Conservation (phyloP, 2,888 invertebrate genomes). For the Tyria jacobaeae region DNA sequence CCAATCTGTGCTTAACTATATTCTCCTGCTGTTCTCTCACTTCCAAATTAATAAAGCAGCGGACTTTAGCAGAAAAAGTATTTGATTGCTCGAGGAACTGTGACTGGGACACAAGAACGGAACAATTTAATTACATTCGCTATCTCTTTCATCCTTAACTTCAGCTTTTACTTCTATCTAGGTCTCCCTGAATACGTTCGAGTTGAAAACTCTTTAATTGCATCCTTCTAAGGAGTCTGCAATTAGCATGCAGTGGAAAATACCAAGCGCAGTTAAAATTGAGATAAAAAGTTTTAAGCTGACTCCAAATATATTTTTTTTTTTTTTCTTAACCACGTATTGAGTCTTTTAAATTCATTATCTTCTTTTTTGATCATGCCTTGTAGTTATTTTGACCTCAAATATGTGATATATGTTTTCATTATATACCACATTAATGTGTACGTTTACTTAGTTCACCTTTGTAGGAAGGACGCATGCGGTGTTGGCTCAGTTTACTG, state of each 20-base stretch:
- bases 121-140: constrained; percentile 80
- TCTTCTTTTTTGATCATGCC: no score
- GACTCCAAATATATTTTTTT: not conserved
- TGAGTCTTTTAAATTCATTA: no score
- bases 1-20: constrained; percentile 48
- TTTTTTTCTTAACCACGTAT: not conserved
- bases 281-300: constrained; percentile 52
- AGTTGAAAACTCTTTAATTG: constrained; percentile 75
- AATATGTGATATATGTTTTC: no score
- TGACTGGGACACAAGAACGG: constrained; percentile 63
- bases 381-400: no score
- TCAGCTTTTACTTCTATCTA: constrained; percentile 58
- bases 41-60: constrained; percentile 61
- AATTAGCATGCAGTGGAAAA: constrained; percentile 71
- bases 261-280: constrained; percentile 56
- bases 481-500: no score
- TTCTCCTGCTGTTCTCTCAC: constrained; percentile 50
- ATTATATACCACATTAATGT: no score
- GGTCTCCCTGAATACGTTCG: constrained; percentile 58
- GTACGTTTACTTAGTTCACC: no score
- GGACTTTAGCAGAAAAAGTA: constrained; percentile 67
- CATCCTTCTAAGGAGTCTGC: constrained; percentile 67
- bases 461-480: no score
- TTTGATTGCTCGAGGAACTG: constrained; percentile 66
- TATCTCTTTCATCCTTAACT: constrained; percentile 66